Conservation (phyloP, 1,140 invertebrate species). For the Drosophila pseudoananassae region DNA sequence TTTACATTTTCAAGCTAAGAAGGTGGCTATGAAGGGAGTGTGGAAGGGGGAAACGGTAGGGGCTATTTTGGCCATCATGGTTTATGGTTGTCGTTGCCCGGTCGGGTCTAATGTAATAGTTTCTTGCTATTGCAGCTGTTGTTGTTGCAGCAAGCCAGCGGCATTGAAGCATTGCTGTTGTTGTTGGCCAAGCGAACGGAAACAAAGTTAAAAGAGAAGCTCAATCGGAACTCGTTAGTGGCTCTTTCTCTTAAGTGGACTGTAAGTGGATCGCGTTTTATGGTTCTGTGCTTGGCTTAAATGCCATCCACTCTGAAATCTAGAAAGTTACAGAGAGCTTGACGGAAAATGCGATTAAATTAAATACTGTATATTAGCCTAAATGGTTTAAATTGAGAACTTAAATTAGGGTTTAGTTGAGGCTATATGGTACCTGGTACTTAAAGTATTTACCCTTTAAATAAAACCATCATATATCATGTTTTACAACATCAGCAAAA, state of each 20-base stretch:
- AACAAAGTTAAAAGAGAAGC: constrained; percentile 12
- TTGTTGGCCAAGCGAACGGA: constrained; percentile 51
- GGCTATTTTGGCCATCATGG: constrained; percentile 69
- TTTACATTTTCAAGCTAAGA: constrained; percentile 47
- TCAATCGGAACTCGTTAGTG: not conserved
- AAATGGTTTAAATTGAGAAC: constrained; percentile 9
- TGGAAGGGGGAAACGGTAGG: not conserved
- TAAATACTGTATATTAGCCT: constrained; percentile 16
- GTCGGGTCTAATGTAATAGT: constrained; percentile 66
- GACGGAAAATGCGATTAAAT: constrained; percentile 23
- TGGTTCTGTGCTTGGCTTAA: constrained; percentile 36
- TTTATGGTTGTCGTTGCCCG: constrained; percentile 54
- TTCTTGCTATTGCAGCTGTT: constrained; percentile 68
- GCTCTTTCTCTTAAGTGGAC: constrained; percentile 1
- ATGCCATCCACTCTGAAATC: constrained; percentile 12
- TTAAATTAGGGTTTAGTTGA: not conserved
- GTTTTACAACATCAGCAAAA: constrained; percentile 45
- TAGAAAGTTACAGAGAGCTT: constrained; percentile 32
- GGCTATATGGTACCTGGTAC: no score
- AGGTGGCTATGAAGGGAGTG: not conserved
- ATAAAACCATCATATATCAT: constrained; percentile 10
- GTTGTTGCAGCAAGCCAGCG: not conserved
- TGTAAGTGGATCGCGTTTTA: constrained; percentile 35
- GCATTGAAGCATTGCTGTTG: constrained; percentile 28
- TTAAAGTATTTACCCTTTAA: not conserved